These are phyloP conservation scores for Cetoscarus ocellatus DNA, from an alignment of 2,797 vertebrate genomes.

Conservation along the genomic window DNA sequence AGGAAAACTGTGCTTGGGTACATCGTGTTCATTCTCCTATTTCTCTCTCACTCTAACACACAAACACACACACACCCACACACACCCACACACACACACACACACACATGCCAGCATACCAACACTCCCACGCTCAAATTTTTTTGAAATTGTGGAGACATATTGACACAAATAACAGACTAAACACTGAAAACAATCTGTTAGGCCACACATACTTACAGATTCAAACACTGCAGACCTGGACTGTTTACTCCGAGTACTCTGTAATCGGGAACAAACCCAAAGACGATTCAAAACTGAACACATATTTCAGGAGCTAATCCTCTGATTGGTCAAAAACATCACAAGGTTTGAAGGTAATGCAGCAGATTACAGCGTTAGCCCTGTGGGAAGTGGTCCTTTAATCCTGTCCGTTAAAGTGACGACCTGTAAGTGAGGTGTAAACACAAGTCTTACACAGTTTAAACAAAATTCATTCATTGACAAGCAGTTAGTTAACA, in stretches of 20 bases:
- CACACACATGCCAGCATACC: slow-evolving; percentile 27
- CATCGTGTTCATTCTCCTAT: slow-evolving; percentile 77
- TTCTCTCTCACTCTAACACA: slow-evolving; percentile 18
- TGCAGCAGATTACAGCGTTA: slow-evolving; percentile 5
- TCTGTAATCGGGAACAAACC: slow-evolving; percentile 30
- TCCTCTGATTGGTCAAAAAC: slow-evolving; percentile 19
- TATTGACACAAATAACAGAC: slow-evolving; percentile 66
- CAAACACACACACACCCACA: slow-evolving; percentile 8
- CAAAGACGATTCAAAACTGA: slow-evolving; percentile 18
- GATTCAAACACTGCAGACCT: not conserved
- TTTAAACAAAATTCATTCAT: not conserved
- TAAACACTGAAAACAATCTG: slow-evolving; percentile 60
- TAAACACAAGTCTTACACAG: not conserved
- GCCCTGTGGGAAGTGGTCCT: slow-evolving; percentile 14
- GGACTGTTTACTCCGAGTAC: slow-evolving; percentile 17
- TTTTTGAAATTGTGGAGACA: slow-evolving; percentile 49
- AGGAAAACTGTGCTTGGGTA: slow-evolving; percentile 82
- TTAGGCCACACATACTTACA: slow-evolving; percentile 17
- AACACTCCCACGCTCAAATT: slow-evolving; percentile 63
- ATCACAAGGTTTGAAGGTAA: not conserved
- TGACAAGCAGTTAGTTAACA: not conserved
- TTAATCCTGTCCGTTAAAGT: slow-evolving; percentile 6
- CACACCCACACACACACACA: slow-evolving; percentile 36
- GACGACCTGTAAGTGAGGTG: not conserved
- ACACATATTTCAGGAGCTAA: slow-evolving; percentile 24